Base-by-base conservation (phyloP, 2,113 vertebrate genomes). In the Hystrix brachyura region DNA sequence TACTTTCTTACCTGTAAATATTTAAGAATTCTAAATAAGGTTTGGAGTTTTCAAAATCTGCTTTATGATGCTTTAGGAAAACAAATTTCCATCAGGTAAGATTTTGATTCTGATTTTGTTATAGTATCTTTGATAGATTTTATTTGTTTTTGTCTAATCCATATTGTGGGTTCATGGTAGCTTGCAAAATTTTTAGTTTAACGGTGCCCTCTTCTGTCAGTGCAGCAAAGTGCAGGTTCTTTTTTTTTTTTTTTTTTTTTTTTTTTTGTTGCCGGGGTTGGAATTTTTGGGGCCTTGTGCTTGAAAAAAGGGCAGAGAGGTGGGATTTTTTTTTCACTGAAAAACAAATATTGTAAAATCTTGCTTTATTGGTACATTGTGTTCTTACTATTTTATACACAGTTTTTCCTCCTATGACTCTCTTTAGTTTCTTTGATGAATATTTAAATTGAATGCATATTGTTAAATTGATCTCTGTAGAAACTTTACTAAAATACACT, bases 131-230 rank as follows among this genome's bases (percentile, higher is more conserved):
- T 80, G 29, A 82, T 18, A 81, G 21, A 84, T 72, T 71, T 71
- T n/a, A 91, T 59, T 93, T 48, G 83, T 27, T 91, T 82, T 85
- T 29, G 6, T 74, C 64, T 74, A 90, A 60, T 29, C 80, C 27
- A 67, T 64, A 80, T 93, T 57, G 11, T 79, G 29, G 25, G 3
- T 27, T 2, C 38, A 13, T 57, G 46, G 57, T 86, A 57, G 57
- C 27, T 93, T 74, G 81, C 43, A 91, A 92, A 97, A 90, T 95
- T 80, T 95, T 90, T 95, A 96, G 94, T 93, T 97, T 90, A 97
- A 95, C 93, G 92, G 97, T 95, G 94, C 97, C 97, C 97, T 96
- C 97, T 97, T 97, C 97, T 97, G 97, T 96, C 87, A 87, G 57
- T 86, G 91, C n/a, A 48, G 80, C 79, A 96, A 78, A 97, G 67